A percentile compares a stretch with the other conserved stretches of the same genome.
These are phyloP conservation scores for Verasper variegatus DNA, from an alignment of 2,113 vertebrate species.

Conservation along the genomic window DNA sequence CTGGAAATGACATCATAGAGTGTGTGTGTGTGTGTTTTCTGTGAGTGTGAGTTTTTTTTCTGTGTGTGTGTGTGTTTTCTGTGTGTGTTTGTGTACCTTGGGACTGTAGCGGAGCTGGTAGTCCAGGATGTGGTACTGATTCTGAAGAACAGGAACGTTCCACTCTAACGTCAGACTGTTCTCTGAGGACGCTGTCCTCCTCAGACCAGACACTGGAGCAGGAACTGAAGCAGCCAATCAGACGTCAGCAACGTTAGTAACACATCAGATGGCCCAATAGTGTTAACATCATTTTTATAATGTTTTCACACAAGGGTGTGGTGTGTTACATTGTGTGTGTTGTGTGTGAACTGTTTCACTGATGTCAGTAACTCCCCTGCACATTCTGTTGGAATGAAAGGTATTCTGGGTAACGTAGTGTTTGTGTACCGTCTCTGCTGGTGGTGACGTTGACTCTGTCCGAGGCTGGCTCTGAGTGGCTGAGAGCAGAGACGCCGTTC, in stretches of 20 bases:
- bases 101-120: constrained; percentile 88
- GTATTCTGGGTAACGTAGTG: constrained; percentile 32
- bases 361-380: too few relatives aligned
- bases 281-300: too few relatives aligned
- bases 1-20: not conserved
- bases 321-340: not conserved
- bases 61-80: constrained; percentile 1
- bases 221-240: constrained; percentile 77
- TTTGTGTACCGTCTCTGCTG: constrained; percentile 81
- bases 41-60: not conserved
- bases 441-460: constrained; percentile 86
- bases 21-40: not conserved
- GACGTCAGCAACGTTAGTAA: not conserved
- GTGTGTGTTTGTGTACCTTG: constrained; percentile 74
- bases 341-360: too few relatives aligned
- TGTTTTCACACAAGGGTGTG: too few relatives aligned
- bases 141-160: constrained; percentile 69
- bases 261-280: too few relatives aligned
- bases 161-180: constrained; percentile 82
- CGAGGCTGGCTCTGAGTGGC: constrained; percentile 74
- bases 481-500: constrained; percentile 83
- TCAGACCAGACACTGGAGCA: constrained; percentile 79
- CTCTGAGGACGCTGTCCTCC: constrained; percentile 73
- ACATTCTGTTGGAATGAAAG: not conserved
- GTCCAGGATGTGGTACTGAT: constrained; percentile 81